These are phyloP conservation scores for Nestor notabilis DNA, from an alignment of 2,113 vertebrate species.

Conservation along the genomic window DNA sequence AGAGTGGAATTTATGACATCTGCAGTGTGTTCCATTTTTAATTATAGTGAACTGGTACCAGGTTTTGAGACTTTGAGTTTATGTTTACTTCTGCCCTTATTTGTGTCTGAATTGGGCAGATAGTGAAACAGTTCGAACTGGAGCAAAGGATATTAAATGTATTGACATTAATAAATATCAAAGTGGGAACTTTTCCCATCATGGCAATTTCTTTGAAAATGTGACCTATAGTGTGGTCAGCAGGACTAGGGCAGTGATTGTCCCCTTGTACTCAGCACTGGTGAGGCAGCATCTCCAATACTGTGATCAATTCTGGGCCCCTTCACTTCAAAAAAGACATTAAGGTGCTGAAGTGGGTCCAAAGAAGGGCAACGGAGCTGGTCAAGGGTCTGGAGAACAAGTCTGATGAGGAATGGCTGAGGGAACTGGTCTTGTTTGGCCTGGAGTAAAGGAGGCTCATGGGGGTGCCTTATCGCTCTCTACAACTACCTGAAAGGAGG, in stretches of 20 bases:
- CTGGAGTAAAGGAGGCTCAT: neutral
- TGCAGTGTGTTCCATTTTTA: neutral
- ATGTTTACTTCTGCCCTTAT: neutral
- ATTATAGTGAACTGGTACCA: neutral
- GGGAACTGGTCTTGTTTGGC: neutral
- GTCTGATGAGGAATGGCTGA: neutral
- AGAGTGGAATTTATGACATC: neutral
- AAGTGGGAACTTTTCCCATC: neutral
- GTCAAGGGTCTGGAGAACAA: neutral
- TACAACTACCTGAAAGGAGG: neutral
- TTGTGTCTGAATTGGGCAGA: neutral
- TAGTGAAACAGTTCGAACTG: neutral
- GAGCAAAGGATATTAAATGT: neutral
- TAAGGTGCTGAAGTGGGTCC: neutral
- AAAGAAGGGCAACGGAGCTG: neutral
- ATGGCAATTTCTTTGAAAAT: neutral
- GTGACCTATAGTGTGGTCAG: neutral
- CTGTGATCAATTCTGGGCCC: neutral
- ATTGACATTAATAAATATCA: neutral
- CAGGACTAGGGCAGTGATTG: neutral
- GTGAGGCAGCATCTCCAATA: neutral
- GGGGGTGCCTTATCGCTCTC: accelerated
- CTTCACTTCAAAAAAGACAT: too few species aligned
- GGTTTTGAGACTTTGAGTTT: neutral
- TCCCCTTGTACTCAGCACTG: neutral